These are phyloP conservation scores for Tetragnatha versicolor DNA, from an alignment of 1,140 invertebrate genomes.

Conservation along the genomic window DNA sequence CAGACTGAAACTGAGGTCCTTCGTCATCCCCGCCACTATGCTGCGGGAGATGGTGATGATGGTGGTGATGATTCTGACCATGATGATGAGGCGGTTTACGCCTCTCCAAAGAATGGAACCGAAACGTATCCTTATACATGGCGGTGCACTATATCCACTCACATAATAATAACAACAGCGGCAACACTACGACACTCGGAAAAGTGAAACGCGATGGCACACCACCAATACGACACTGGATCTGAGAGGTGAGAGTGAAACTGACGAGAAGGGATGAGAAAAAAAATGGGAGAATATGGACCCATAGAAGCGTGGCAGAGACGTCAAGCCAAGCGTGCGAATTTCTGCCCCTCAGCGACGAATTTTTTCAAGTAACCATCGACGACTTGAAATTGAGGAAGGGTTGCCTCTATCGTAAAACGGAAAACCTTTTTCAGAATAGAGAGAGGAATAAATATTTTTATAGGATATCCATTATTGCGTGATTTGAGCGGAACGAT, in stretches of 20 bases:
- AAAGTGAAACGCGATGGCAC: background rate
- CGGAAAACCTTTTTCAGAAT: too few species aligned
- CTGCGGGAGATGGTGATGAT: background rate
- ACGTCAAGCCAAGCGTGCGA: conserved; percentile 17
- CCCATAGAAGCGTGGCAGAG: conserved; percentile 34
- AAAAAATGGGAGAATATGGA: background rate
- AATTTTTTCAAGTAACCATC: conserved; percentile 28
- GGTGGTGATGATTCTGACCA: too few species aligned
- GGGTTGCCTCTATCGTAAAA: too few species aligned
- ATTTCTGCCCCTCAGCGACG: conserved; percentile 45
- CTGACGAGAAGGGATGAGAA: background rate
- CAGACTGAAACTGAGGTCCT: conserved; percentile 5
- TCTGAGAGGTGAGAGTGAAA: conserved; percentile 47
- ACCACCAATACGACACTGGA: background rate
- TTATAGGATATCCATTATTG: too few species aligned
- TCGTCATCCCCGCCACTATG: too few species aligned
- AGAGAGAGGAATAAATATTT: too few species aligned
- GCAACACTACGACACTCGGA: background rate
- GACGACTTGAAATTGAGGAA: conserved; percentile 35
- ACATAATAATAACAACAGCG: background rate
- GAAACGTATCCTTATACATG: conserved; percentile 24
- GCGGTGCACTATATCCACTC: background rate
- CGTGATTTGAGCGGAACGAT: too few species aligned
- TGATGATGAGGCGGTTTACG: conserved; percentile 14
- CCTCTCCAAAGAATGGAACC: conserved; percentile 32